Conservation (phyloP, 2,113 vertebrate species). For the Scortum barcoo region DNA sequence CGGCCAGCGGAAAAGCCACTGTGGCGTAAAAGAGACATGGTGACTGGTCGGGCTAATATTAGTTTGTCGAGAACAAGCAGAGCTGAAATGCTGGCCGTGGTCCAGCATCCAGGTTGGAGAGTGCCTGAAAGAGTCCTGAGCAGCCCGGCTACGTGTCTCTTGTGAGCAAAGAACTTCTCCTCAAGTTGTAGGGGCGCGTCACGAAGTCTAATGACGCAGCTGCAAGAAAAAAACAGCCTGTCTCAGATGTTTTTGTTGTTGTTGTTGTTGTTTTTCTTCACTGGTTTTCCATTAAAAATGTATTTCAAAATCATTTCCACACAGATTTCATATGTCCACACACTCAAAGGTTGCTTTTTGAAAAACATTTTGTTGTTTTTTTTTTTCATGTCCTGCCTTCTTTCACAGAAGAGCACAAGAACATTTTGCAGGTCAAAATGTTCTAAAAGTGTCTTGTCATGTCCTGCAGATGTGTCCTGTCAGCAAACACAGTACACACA, state of each 20-base stretch:
- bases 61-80: neutral
- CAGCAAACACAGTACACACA: neutral
- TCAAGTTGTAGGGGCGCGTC: neutral
- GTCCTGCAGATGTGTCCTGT: too few species aligned
- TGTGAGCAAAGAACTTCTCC: neutral
- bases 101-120: neutral
- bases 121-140: neutral
- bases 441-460: neutral
- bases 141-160: neutral
- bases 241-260: neutral
- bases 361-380: too few species aligned
- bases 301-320: too few species aligned
- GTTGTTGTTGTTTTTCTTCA: too few species aligned
- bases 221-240: neutral
- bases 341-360: too few species aligned
- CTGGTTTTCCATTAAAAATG: neutral
- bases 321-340: too few species aligned
- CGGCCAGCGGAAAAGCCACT: neutral
- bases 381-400: too few species aligned
- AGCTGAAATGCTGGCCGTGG: neutral
- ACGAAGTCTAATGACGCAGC: slow-evolving; percentile 7
- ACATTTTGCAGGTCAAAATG: neutral
- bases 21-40: neutral
- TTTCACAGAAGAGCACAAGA: too few species aligned
- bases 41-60: neutral